Percentiles rank a stretch among this genome's conserved stretches.
Conservation (phyloP, 1,140 invertebrate genomes). For the Drosophila navojoa region DNA sequence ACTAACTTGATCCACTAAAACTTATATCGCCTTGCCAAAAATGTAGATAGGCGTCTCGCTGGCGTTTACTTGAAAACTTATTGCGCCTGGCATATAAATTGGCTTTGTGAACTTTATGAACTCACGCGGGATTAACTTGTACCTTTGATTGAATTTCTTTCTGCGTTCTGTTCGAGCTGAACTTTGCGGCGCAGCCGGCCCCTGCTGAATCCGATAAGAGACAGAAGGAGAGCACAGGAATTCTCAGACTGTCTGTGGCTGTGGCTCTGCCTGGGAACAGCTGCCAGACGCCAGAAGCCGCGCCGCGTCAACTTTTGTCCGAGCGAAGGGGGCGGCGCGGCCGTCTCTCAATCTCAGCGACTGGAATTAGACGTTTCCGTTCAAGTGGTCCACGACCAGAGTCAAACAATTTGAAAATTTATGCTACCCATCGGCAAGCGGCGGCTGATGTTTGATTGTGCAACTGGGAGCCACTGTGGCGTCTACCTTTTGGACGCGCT, state of each 20-base stretch:
- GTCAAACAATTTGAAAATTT: slow-evolving; percentile 79
- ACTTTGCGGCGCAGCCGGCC: slow-evolving; percentile 41
- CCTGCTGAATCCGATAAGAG: slow-evolving; percentile 68
- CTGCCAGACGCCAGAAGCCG: slow-evolving; percentile 56
- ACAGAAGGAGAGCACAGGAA: slow-evolving; percentile 15
- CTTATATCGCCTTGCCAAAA: slow-evolving; percentile 24
- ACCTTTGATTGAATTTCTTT: slow-evolving; percentile 82
- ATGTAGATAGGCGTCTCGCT: slow-evolving; percentile 29
- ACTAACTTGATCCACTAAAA: too few species aligned
- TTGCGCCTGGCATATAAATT: slow-evolving; percentile 66
- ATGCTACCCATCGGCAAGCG: slow-evolving; percentile 59
- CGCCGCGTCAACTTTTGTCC: background rate
- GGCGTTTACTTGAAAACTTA: slow-evolving; percentile 50
- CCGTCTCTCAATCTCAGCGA: slow-evolving; percentile 62
- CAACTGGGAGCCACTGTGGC: slow-evolving; percentile 71
- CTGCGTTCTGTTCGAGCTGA: slow-evolving; percentile 38
- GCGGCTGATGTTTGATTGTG: slow-evolving; percentile 77
- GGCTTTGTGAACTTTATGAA: slow-evolving; percentile 80
- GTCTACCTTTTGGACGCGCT: slow-evolving; percentile 58
- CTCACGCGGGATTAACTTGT: slow-evolving; percentile 82
- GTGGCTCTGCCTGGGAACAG: slow-evolving; percentile 48
- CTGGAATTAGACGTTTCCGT: slow-evolving; percentile 79
- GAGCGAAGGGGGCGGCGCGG: too few species aligned
- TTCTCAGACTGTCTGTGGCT: slow-evolving; percentile 46
- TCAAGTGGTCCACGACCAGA: slow-evolving; percentile 54